A percentile compares a stretch with the other conserved stretches of the same genome.
These are phyloP conservation scores for Coreoperca whiteheadi DNA, from an alignment of 2,113 vertebrate genomes.

Conservation along the genomic window DNA sequence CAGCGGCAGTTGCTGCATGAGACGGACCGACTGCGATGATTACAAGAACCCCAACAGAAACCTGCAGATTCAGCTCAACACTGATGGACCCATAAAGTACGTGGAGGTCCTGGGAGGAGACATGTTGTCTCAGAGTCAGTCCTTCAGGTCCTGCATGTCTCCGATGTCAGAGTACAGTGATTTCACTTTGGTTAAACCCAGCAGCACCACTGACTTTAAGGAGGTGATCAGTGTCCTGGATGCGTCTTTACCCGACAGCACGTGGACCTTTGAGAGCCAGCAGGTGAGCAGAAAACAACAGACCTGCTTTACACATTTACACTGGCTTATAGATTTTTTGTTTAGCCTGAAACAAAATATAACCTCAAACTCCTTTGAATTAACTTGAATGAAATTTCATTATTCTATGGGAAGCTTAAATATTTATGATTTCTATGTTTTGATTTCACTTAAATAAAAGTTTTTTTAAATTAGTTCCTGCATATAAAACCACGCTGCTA, in stretches of 20 bases:
- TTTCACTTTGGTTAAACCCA: conserved; percentile 85
- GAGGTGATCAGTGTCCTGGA: conserved; percentile 76
- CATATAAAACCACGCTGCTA: too few species aligned
- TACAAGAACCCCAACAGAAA: conserved; percentile 79
- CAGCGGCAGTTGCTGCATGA: conserved; percentile 76
- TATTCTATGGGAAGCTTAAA: too few species aligned
- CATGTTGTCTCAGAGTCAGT: conserved; percentile 82
- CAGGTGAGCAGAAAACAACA: conserved; percentile 68
- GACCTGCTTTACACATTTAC: neutral
- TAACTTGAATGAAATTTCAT: too few species aligned
- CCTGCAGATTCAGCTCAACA: conserved; percentile 84
- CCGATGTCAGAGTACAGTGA: conserved; percentile 88
- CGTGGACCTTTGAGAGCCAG: conserved; percentile 80
- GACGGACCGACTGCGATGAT: conserved; percentile 65
- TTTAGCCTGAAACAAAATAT: too few species aligned
- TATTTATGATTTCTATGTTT: too few species aligned
- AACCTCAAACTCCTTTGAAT: too few species aligned
- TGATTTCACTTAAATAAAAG: too few species aligned
- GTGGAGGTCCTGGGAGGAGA: conserved; percentile 86
- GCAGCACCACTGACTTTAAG: conserved; percentile 71
- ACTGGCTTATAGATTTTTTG: neutral
- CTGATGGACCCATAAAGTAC: conserved; percentile 87
- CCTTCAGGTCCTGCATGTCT: conserved; percentile 87
- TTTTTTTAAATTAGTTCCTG: too few species aligned
- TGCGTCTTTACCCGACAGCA: conserved; percentile 78